Base-by-base conservation (phyloP, 2,797 vertebrate species). In the Mallotus villosus region DNA sequence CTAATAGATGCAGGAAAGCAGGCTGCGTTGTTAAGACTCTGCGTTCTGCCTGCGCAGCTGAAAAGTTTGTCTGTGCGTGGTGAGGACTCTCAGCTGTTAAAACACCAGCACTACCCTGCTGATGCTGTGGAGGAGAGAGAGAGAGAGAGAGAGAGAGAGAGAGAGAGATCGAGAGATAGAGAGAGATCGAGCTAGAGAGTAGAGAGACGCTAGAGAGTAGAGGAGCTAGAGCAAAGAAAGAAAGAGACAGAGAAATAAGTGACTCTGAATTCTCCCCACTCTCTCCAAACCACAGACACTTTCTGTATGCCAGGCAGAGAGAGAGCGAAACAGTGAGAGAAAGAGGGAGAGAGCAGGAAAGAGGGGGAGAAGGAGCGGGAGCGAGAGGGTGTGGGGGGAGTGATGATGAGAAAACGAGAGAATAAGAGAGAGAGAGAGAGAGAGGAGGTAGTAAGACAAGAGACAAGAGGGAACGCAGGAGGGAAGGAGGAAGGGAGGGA, bases 21-120 rank as follows among this genome's bases (percentile, higher is more conserved):
- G 77, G 76, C 58, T 62, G 71, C 81, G 78, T 79, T 87, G 89
- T 87, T 84, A 84, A 84, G 82, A 85, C 78, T 76, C 21, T 49
- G 64, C 74, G 79, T 90, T 84, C 88, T 91, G 91, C 88, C 89
- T 87, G 88, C 81, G 62, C 91, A 92, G 92, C 86, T 90, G 78
- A 92, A 92, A 92, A 92, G 87, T 73, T 83, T 73, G 89, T 89
- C 90, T 89, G 88, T 88, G 91, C 88, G 88, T 86, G 83, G 87
- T 92, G 92, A 94, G 93, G 91, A 90, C 91, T 93, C 90, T 94
- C 93, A 94, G 93, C 93, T 94, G 92, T 93, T 93, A 88, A 93
- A 93, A 93, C 92, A 94, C 88, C 86, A 85, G 77, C 78, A 86
- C 89, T 91, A 89, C 86, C 87, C 87, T 73, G 87, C 87, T 85